Base-by-base conservation (phyloP, 2,888 invertebrate species). In the Gandaritis pyraliata region DNA sequence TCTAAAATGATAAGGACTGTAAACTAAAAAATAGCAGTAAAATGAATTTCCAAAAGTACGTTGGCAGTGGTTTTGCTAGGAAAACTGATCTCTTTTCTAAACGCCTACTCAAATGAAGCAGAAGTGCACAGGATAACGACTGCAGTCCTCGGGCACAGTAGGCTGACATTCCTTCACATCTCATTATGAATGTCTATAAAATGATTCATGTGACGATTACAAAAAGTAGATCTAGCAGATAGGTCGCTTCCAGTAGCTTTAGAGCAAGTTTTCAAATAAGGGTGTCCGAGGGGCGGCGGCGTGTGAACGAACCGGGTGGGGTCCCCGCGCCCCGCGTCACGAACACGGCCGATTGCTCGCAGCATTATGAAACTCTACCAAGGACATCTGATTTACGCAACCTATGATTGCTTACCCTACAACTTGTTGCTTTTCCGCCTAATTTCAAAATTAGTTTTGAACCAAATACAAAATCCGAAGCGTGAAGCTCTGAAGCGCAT, bases 291-390 rank as follows among this genome's bases (percentile, higher is more conserved):
- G 81, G 82, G 82, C 75, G 79, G 82, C 75, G 79, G 73, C 82
- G 83, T 86, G 85, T 78, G 86, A 87, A 85, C 81, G 80, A 72
- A 72, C 79, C 81, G 82, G 81, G 80, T 79, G 82, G 82, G 80
- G 78, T 72, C 73, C 56, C 63, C 77, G 73, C 76, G 75, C 64
- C 66, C 64, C 59, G 78, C 77, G 77, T 76, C 77, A 82, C 80
- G 78, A 82, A 81, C 75, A 75, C 76, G 78, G 82, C 77, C 83
- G 77, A 85, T 84, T 78, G 81, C 80, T 73, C 74, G 71, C 74
- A 72, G 72, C 75, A 76, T 75, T 74, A 71, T 73, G 61, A 76
- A 79, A 78, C 75, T 76, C 76, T 73, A 65, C 73, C 71, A 72
- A 75, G 72, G 74, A 79, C 72, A 72, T 74, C 72, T 71, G 69